These are phyloP conservation scores for Ceriagrion tenellum DNA, from an alignment of 2,888 invertebrate species.

Conservation along the genomic window DNA sequence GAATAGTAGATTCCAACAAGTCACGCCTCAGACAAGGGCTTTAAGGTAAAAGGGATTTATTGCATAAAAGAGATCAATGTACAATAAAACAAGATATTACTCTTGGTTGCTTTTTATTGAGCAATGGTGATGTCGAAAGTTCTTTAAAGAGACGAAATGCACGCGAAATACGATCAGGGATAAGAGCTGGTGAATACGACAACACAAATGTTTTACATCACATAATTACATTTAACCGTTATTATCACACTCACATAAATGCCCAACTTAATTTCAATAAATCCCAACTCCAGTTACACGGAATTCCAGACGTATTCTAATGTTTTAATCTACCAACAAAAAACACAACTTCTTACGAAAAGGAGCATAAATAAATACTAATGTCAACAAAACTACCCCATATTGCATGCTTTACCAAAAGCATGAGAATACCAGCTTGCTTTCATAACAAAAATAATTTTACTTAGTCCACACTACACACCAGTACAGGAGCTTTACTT, in stretches of 20 bases:
- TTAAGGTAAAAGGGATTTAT: no score
- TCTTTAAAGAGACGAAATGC: conserved; percentile 53
- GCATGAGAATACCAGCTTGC: conserved; percentile 34
- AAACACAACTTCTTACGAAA: conserved; percentile 47
- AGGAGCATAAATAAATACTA: conserved; percentile 2
- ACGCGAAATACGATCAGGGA: conserved; percentile 54
- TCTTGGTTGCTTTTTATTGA: conserved; percentile 57
- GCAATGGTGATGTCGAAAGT: conserved; percentile 64
- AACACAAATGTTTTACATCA: conserved; percentile 47
- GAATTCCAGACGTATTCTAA: conserved; percentile 19
- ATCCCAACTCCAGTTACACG: conserved; percentile 8
- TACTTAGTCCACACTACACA: background rate
- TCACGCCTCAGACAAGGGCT: no score
- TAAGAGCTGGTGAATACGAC: conserved; percentile 15
- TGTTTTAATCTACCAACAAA: conserved; percentile 54
- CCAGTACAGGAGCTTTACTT: conserved; percentile 29
- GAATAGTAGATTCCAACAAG: no score
- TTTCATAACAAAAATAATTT: conserved; percentile 39
- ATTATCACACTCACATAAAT: conserved; percentile 48
- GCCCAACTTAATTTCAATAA: conserved; percentile 13
- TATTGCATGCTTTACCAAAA: background rate
- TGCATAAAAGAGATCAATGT: no score
- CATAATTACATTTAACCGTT: conserved; percentile 34
- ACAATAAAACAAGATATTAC: background rate
- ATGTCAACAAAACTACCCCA: conserved; percentile 20